A percentile compares a stretch with the other conserved stretches of the same genome.
These are phyloP conservation scores for Micromesistius poutassou DNA, from an alignment of 2,797 vertebrate genomes.

Conservation along the genomic window DNA sequence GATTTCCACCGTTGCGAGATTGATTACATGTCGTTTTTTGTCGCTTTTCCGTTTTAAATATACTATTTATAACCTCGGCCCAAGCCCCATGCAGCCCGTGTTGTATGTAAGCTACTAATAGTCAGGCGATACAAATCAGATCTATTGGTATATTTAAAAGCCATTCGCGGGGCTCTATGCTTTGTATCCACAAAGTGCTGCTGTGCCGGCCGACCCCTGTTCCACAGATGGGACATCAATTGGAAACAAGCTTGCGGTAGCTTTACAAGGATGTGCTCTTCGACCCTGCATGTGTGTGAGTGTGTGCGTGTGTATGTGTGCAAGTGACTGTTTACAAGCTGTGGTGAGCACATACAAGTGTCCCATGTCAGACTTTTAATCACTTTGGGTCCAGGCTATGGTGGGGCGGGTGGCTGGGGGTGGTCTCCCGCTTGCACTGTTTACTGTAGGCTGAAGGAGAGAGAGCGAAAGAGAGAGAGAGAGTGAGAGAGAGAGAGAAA, in stretches of 20 bases:
- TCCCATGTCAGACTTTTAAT: constrained; percentile 62
- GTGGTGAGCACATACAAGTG: constrained; percentile 50
- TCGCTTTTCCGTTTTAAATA: too few relatives aligned
- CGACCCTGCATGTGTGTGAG: too few relatives aligned
- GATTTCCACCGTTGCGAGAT: too few relatives aligned
- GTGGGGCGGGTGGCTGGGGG: constrained; percentile 44
- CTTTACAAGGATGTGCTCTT: constrained; percentile 26
- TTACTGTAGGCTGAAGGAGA: constrained; percentile 16
- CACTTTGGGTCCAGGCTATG: constrained; percentile 43
- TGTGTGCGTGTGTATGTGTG: too few relatives aligned
- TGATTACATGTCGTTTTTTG: too few relatives aligned
- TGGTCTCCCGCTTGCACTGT: constrained; percentile 45
- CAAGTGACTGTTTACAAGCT: constrained; percentile 46
- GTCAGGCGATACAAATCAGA: too few relatives aligned
- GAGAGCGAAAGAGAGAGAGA: constrained; percentile 29
- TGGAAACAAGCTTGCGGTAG: constrained; percentile 51
- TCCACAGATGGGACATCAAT: constrained; percentile 42
- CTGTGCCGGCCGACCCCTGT: constrained; percentile 33
- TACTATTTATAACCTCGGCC: too few relatives aligned
- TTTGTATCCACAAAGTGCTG: constrained; percentile 26
- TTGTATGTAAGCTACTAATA: too few relatives aligned
- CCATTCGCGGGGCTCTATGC: too few relatives aligned
- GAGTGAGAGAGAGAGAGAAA: constrained; percentile 16
- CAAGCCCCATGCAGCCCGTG: too few relatives aligned
- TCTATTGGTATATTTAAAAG: too few relatives aligned